These are phyloP conservation scores for Fragum whitleyi DNA, from an alignment of 2,888 invertebrate genomes.

Conservation along the genomic window DNA sequence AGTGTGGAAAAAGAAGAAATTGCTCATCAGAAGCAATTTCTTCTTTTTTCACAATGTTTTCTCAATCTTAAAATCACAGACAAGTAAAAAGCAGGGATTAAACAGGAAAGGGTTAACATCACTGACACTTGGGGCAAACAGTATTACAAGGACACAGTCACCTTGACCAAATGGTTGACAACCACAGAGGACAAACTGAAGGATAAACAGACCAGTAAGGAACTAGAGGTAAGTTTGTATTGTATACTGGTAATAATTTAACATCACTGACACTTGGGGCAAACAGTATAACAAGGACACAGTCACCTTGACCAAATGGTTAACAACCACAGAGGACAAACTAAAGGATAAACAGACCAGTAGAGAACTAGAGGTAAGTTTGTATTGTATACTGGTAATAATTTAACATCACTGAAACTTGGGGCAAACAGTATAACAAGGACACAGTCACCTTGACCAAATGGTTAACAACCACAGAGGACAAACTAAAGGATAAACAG, in stretches of 20 bases:
- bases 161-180: conserved; percentile 88
- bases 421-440: conserved; percentile 88
- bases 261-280: conserved; percentile 87
- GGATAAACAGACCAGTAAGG: conserved; percentile 42
- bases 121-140: too few relatives aligned
- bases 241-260: too few relatives aligned
- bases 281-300: conserved; percentile 88
- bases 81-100: too few relatives aligned
- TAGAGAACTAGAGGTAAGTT: conserved; percentile 51
- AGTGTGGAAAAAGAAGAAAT: too few relatives aligned
- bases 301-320: conserved; percentile 88
- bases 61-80: too few relatives aligned
- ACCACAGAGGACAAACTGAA: conserved; percentile 87
- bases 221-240: conserved; percentile 55
- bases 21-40: too few relatives aligned
- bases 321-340: conserved; percentile 87
- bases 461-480: conserved; percentile 88
- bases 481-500: conserved; percentile 81
- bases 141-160: conserved; percentile 88
- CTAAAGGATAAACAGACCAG: conserved; percentile 75
- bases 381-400: too few relatives aligned
- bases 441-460: conserved; percentile 88
- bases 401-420: too few relatives aligned
- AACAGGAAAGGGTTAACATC: too few relatives aligned
- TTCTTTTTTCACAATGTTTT: too few relatives aligned